Base-by-base conservation (phyloP, 2,797 vertebrate genomes). In the Molossus alvarezi region DNA sequence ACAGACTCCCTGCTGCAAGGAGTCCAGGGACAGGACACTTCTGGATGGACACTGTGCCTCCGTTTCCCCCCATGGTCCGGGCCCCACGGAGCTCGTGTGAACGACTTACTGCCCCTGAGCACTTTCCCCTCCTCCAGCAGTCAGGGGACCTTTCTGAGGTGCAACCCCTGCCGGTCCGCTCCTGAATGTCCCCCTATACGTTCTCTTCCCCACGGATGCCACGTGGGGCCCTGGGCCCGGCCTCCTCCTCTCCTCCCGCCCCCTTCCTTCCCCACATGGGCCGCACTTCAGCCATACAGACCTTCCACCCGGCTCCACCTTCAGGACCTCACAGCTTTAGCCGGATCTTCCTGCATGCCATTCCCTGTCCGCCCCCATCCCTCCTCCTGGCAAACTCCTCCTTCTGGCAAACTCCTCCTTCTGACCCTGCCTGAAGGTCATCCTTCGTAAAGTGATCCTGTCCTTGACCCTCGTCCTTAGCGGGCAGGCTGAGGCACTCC, bases 61-160 rank as follows among this genome's bases (percentile, higher is more conserved):
- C 1, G 0, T 0, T 10, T 21, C 58, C 60, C 75, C 1, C 0
- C 2, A 0, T 2, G 41, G 48, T 18, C 76, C 27, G 4, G 18
- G 27, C 75, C 75, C 73, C 0, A 0, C 0, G 14, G 3, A 7
- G 23, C 53, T 41, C 57, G 73, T 51, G 64, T 6, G 2, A 33
- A 37, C 14, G 11, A 6, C 37, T 5, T 9, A 2, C 4, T 3
- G 0, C n/a, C 17, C 37, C 79, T 17, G 20, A 45, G 20, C 25
- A 0, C 18, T 5, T 14, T 37, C 20, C 51, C 18, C 21, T 29
- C 33, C 60, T 33, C 9, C 48, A 14, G 18, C 73, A 48, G 23
- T 2, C 29, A 3, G 9, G 15, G n/a, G 55, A 1, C 37, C 76
- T 87, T 72, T 69, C 48, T 64, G 10, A 51, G 27, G 13, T 10